Percentiles rank a stretch among this genome's conserved stretches.
These are phyloP conservation scores for Ennomos quercinarius DNA, from an alignment of 2,888 invertebrate species.

Conservation along the genomic window DNA sequence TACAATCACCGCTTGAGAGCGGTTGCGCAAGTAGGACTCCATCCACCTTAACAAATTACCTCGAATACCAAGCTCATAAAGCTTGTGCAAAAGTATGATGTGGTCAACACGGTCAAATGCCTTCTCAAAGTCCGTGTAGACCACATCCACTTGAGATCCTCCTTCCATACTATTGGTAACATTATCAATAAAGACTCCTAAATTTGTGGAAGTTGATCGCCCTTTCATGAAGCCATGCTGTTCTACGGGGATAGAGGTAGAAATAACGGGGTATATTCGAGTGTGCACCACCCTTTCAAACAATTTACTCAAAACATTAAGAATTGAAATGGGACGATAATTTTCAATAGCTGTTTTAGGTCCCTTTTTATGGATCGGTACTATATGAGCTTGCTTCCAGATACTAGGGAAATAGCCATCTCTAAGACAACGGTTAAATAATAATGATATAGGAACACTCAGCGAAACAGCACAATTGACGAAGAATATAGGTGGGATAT, in stretches of 20 bases:
- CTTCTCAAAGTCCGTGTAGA: constrained; percentile 16
- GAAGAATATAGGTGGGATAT: constrained; percentile 2
- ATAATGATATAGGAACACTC: not conserved
- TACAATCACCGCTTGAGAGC: constrained; percentile 4
- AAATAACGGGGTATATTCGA: not conserved
- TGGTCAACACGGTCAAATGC: not conserved
- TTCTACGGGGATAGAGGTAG: not conserved
- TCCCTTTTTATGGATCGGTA: constrained; percentile 23
- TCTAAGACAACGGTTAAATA: not conserved
- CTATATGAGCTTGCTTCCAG: constrained; percentile 23
- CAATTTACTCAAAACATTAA: constrained; percentile 23
- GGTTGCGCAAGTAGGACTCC: constrained; percentile 2
- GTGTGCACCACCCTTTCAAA: constrained; percentile 14
- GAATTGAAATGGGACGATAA: constrained; percentile 25
- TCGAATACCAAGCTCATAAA: constrained; percentile 5
- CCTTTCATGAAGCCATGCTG: constrained; percentile 5
- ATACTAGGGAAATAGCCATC: not conserved
- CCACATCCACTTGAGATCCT: constrained; percentile 4
- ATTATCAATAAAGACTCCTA: not conserved
- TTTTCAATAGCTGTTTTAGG: constrained; percentile 13
- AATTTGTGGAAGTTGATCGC: not conserved
- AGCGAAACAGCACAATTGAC: not conserved
- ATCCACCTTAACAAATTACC: constrained; percentile 11
- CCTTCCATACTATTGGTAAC: not conserved
- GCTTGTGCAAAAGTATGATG: constrained; percentile 1